Evolutionary conservation across 2,113 vertebrate genomes (phyloP).

Genomic region (Spheniscus mendiculus): DNA sequence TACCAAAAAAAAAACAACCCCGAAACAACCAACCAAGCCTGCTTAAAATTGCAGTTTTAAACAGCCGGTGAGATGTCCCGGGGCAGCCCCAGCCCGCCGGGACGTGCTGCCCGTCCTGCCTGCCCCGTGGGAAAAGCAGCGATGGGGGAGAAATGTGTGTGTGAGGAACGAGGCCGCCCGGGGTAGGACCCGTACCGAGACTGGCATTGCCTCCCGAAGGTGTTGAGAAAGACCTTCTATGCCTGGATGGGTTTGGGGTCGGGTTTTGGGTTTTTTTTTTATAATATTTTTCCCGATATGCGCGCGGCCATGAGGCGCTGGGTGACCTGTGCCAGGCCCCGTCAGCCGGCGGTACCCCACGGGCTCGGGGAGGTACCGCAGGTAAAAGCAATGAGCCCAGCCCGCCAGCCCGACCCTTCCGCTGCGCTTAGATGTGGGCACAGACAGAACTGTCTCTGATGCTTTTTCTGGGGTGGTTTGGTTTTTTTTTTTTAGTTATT

Average conservation of each 20-base stretch:
- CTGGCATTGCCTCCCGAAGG: rapidly evolving
- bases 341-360: rapidly evolving
- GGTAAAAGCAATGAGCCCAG: background rate
- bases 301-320: background rate
- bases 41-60: background rate
- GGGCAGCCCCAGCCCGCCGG: background rate
- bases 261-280: too few species aligned
- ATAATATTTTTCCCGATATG: background rate
- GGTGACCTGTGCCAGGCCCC: background rate
- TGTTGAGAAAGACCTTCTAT: background rate
- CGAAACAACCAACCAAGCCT: background rate
- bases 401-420: rapidly evolving
- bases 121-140: rapidly evolving
- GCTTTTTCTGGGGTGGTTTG: background rate
- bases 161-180: background rate
- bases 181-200: background rate
- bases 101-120: background rate
- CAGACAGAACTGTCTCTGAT: background rate
- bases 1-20: background rate
- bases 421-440: rapidly evolving
- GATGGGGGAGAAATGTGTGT: background rate
- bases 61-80: background rate
- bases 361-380: rapidly evolving
- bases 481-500: background rate
- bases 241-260: background rate